phyloP scores from a whole-genome alignment of 2,113 vertebrate genomes.

The Camelus dromedarius region DNA sequence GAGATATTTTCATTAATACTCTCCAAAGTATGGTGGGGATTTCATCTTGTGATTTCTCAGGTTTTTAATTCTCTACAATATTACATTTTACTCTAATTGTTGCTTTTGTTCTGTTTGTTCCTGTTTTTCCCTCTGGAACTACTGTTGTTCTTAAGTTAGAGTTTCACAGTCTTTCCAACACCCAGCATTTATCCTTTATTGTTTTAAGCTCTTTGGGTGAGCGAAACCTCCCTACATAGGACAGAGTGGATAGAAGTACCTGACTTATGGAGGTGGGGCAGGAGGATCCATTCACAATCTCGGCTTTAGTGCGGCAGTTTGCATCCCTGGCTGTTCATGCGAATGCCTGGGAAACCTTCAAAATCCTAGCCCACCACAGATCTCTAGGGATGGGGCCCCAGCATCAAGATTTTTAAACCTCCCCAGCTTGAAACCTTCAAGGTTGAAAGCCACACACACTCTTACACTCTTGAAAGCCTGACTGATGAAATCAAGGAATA shows the following conservation, averaged over 20 bases:
- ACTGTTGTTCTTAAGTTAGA: no score
- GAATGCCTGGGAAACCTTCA: not conserved
- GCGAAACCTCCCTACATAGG: not conserved
- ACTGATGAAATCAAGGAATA: not conserved
- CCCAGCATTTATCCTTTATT: no score
- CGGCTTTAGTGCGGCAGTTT: not conserved
- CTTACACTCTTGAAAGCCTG: not conserved
- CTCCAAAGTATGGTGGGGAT: no score
- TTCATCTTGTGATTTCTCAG: no score
- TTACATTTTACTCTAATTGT: no score
- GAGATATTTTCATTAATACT: no score
- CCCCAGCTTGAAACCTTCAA: not conserved
- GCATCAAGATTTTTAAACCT: not conserved
- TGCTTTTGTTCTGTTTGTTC: no score
- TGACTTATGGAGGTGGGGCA: accelerated
- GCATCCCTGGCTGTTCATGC: not conserved
- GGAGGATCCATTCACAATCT: not conserved
- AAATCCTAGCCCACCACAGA: not conserved
- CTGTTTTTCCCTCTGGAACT: no score
- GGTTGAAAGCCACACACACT: not conserved
- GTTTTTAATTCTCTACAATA: no score
- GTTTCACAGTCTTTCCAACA: no score
- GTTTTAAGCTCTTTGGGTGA: not conserved
- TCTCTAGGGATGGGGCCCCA: not conserved
- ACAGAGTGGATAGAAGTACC: not conserved